A percentile compares a stretch with the other conserved stretches of the same genome.
phyloP scores from a whole-genome alignment of 2,113 vertebrate species.

The Channa argus region DNA sequence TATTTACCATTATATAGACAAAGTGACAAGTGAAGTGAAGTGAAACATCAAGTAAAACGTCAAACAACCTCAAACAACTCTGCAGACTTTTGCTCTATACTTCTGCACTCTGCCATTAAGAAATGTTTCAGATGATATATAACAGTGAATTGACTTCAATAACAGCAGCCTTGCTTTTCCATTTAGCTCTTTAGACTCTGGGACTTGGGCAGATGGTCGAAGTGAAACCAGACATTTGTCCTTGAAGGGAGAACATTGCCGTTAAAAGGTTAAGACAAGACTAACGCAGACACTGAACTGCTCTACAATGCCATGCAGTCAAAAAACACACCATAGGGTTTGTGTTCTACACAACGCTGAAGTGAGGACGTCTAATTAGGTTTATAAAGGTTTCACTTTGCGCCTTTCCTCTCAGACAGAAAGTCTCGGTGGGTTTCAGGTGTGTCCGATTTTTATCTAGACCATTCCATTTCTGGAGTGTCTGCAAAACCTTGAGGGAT shows the following conservation, averaged over 20 bases:
- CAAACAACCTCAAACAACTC: too few species aligned
- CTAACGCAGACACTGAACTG: conserved; percentile 10
- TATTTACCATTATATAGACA: neutral
- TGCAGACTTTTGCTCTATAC: neutral
- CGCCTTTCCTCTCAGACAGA: conserved; percentile 4
- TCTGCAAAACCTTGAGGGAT: neutral
- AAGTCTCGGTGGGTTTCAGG: neutral
- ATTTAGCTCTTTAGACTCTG: conserved; percentile 35
- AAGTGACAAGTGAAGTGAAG: neutral
- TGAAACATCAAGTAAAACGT: too few species aligned
- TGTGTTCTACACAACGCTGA: neutral
- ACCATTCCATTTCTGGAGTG: neutral
- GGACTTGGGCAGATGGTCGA: conserved; percentile 25
- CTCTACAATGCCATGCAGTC: conserved; percentile 8
- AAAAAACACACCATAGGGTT: too few species aligned
- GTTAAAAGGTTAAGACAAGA: conserved; percentile 14
- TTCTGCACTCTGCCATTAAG: conserved; percentile 4
- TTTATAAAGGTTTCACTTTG: conserved; percentile 17
- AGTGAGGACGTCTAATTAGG: conserved; percentile 14
- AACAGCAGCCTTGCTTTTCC: conserved; percentile 40
- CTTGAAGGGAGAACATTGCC: conserved; percentile 31
- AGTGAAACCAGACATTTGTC: conserved; percentile 36
- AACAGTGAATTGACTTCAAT: conserved; percentile 15
- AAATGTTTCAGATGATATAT: conserved; percentile 12
- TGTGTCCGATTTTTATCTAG: neutral